Base-by-base conservation (phyloP, 2,888 invertebrate genomes). In the Parochlus steinenii region DNA sequence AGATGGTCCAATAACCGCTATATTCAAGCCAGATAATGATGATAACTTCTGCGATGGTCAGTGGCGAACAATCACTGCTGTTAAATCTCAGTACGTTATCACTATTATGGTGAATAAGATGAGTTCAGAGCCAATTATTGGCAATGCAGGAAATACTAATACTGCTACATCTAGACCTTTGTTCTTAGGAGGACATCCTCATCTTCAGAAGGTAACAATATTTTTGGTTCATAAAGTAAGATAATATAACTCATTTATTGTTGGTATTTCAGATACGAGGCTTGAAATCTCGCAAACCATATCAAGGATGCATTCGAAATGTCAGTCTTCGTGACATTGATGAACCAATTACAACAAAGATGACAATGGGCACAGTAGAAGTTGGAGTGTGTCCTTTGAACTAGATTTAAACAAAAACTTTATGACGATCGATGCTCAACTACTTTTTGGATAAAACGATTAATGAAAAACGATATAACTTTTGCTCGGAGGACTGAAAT, bases 21-120 rank as follows among this genome's bases (percentile, higher is more conserved):
- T 67, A 15, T 86, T 74, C 53, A 67, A 67, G 33, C 63, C 74
- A 1, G 71, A 72, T 20, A 63, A 69, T 29, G 67, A 70, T 32
- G 67, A 69, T 40, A 71, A 75, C 46, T 69, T 93, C 41, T 98
- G 97, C 52, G 90, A 98, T 56, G 95, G 97, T 31, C 67, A 82
- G 37, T 98, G 95, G 95, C 93, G 97, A 52, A 75, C 69, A 38
- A 82, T 64, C 41, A 45, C 67, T 73, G 89, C 77, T 33, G 69
- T 79, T 19, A 95, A 93, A 56, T 77, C 80, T n/a, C 82, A 82
- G 57, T 89, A 89, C 55, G 77, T 90, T 14, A 78, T 92, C 5
- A 75, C 81, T 0, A 63, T 98, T 34, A 75, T 79, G 1, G 85
- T 97, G 2, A 87, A 95, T 58, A 80, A 77, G 6, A 66, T 73